Percentiles rank a stretch among this genome's conserved stretches.
Evolutionary conservation across 2,888 invertebrate genomes (phyloP).

Genomic region (Germaria angustata): DNA sequence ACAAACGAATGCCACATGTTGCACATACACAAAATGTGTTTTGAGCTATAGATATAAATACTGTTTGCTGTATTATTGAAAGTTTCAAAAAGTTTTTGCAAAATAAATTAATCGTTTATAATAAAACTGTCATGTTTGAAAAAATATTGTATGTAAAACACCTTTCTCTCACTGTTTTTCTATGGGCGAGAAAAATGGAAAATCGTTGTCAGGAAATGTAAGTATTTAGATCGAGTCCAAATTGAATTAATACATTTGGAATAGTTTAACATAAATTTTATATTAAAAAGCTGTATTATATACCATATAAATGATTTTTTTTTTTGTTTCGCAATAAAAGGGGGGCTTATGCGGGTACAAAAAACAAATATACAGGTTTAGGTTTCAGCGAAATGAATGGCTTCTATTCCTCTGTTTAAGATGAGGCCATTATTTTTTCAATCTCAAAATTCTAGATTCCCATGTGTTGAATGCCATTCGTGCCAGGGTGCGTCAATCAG

Average conservation of each 20-base stretch:
- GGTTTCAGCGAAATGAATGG: too few relatives aligned
- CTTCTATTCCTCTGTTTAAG: too few relatives aligned
- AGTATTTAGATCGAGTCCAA: conserved; percentile 6
- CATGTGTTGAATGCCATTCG: too few relatives aligned
- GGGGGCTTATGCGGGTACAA: too few relatives aligned
- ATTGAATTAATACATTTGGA: conserved; percentile 8
- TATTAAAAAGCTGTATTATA: neutral
- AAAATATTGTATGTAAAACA: conserved; percentile 13
- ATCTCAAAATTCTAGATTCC: too few relatives aligned
- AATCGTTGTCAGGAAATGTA: neutral
- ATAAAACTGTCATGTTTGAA: conserved; percentile 56
- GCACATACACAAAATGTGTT: conserved; percentile 2
- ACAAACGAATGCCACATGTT: conserved; percentile 41
- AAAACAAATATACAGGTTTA: too few relatives aligned
- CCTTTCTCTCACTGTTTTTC: conserved; percentile 29
- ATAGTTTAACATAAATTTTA: neutral
- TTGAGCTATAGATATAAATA: neutral
- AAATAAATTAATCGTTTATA: conserved; percentile 50
- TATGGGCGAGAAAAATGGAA: conserved; percentile 1
- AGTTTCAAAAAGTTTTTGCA: conserved; percentile 43
- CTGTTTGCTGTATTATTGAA: conserved; percentile 28
- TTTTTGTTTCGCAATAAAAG: neutral
- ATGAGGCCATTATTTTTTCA: too few relatives aligned
- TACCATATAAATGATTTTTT: neutral
- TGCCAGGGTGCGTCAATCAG: too few relatives aligned